phyloP scores from a whole-genome alignment of 1,140 invertebrate genomes.

The Orius insidiosus region DNA sequence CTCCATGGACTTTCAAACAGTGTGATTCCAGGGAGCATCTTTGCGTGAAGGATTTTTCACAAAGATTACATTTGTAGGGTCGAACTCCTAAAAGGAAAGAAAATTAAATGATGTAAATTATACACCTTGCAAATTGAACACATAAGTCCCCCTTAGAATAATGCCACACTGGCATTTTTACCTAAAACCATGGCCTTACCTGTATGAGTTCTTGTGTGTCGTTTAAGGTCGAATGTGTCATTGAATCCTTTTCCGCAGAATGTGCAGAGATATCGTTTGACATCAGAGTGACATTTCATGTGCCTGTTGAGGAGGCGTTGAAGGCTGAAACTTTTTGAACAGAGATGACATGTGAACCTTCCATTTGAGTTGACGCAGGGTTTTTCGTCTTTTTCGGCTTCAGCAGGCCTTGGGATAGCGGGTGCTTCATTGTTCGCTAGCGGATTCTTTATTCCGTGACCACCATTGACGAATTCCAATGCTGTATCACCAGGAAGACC shows the following conservation, averaged over 20 bases:
- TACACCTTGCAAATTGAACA: no score
- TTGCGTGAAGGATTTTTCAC: conserved; percentile 99
- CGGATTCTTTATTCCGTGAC: conserved; percentile 97
- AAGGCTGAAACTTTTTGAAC: conserved; percentile 84
- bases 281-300: conserved; percentile 97
- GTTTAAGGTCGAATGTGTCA: conserved; percentile 96
- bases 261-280: conserved; percentile 95
- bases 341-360: conserved; percentile 78
- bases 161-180: no score
- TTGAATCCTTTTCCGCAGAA: conserved; percentile 99
- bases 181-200: no score
- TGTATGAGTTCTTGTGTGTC: conserved; percentile 98
- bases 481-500: conserved; percentile 70
- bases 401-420: conserved; percentile 26
- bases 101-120: no score
- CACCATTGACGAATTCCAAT: conserved; percentile 94
- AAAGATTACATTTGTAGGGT: conserved; percentile 96
- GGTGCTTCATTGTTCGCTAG: conserved; percentile 50
- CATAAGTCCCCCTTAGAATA: no score
- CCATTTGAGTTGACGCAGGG: conserved; percentile 27
- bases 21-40: conserved; percentile 97
- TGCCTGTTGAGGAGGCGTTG: conserved; percentile 93
- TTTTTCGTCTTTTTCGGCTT: conserved; percentile 35
- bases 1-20: conserved; percentile 95
- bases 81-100: conserved; percentile 56